Evolutionary conservation across 2,113 vertebrate species (phyloP).

Genomic region (crab-eating macaque (Macaca fascicularis)): T2T-MFA8v1.1 NC_088390.1:46415501-46416000

Average conservation of each 20-base stretch:
- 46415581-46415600: slow-evolving; percentile 95
- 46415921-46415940: not conserved
- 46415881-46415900: slow-evolving; percentile 24
- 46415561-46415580: slow-evolving; percentile 94
- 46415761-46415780: not conserved
- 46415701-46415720: slow-evolving; percentile 94
- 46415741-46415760: slow-evolving; percentile 37
- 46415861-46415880: slow-evolving; percentile 11
- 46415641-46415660: slow-evolving; percentile 96
- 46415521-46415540: too few relatives aligned
- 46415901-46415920: slow-evolving; percentile 21
- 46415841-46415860: not conserved
- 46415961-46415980: slow-evolving; percentile 38
- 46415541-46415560: not conserved
- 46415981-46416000: slow-evolving; percentile 39
- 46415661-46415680: slow-evolving; percentile 94
- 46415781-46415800: not conserved
- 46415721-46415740: slow-evolving; percentile 58
- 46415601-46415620: slow-evolving; percentile 97
- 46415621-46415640: slow-evolving; percentile 94
- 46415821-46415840: slow-evolving; percentile 37
- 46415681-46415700: slow-evolving; percentile 95
- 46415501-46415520: too few relatives aligned
- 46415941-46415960: slow-evolving; percentile 36
- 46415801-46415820: slow-evolving; percentile 38